A percentile compares a stretch with the other conserved stretches of the same genome.
Evolutionary conservation across 2,888 invertebrate species (phyloP).

Genomic region (Lamellibrachia satsuma): DNA sequence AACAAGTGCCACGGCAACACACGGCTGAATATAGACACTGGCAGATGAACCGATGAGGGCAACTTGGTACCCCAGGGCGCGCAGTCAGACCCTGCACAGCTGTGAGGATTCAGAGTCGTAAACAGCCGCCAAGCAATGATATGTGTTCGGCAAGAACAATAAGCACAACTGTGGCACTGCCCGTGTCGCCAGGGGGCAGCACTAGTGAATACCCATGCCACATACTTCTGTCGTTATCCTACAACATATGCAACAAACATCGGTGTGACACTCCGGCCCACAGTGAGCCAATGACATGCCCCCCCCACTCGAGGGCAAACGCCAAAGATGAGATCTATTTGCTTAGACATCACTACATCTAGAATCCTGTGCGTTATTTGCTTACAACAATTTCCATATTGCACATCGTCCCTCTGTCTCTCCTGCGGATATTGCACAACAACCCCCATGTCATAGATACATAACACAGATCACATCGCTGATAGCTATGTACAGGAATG

Average conservation of each 20-base stretch:
- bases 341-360: not conserved
- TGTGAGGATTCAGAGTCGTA: not conserved
- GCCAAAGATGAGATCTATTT: not conserved
- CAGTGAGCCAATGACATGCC: not conserved
- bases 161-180: not conserved
- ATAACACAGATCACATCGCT: slow-evolving; percentile 9
- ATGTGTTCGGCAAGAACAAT: not conserved
- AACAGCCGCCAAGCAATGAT: not conserved
- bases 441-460: slow-evolving; percentile 17
- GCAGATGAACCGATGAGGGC: not conserved
- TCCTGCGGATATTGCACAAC: slow-evolving; percentile 8
- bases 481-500: slow-evolving; percentile 13
- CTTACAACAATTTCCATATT: not conserved
- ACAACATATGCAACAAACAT: slow-evolving; percentile 42
- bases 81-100: not conserved
- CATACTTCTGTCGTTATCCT: slow-evolving; percentile 57
- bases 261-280: not conserved
- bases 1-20: not conserved
- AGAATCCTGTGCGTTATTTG: not conserved
- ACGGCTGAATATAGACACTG: not conserved
- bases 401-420: not conserved
- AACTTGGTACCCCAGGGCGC: not conserved
- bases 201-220: slow-evolving; percentile 48
- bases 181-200: not conserved
- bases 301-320: not conserved